Base-by-base conservation (phyloP, 2,113 vertebrate species). In the Pleuronectes platessa region DNA sequence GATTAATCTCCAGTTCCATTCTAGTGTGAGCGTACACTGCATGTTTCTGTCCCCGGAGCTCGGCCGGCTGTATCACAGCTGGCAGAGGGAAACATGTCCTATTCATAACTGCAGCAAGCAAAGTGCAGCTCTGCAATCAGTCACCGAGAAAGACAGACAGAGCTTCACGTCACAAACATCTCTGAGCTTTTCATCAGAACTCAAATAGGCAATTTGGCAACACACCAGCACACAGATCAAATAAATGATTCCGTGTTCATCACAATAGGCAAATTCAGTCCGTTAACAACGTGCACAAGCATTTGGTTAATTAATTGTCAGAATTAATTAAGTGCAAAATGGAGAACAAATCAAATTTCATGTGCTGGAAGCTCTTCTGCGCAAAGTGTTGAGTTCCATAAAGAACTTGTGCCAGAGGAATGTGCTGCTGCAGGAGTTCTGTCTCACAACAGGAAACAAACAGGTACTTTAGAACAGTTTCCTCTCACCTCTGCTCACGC, bases 301-400 rank as follows among this genome's bases (percentile, higher is more conserved):
- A 71, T 83, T 87, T 71, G 63, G 71, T 71, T 81, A 86, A 88
- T 89, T 82, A 86, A 86, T 63, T 82, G 66, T 75, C 51, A 35
- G 49, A 35, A 47, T 86, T 74, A 67, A 74, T 31, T 26, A 79
- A 88, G 49, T 74, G 65, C 56, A 68, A 81, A 83, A 73, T 69
- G 49, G 40, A 73, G 68, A 84, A 79, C 73, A 78, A 88, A 79
- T 81, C 24, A 59, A 70, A 80, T 71, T 35, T 18, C 55, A 56
- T 62, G 24, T 74, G 61, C 68, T 62, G 4, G 31, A 74, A 68
- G 69, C 61, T 74, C 49, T 65, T 60, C 23, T 67, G 62, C 72
- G 13, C 23, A 54, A 54, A 63, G 51, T 63, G 17, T 24, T 66
- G 55, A 53, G 23, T 66, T 81, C 45, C 42, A 47, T 59, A 60